Evolutionary conservation across 2,113 vertebrate species (phyloP).

Genomic region (Lepisosteus osseus): DNA sequence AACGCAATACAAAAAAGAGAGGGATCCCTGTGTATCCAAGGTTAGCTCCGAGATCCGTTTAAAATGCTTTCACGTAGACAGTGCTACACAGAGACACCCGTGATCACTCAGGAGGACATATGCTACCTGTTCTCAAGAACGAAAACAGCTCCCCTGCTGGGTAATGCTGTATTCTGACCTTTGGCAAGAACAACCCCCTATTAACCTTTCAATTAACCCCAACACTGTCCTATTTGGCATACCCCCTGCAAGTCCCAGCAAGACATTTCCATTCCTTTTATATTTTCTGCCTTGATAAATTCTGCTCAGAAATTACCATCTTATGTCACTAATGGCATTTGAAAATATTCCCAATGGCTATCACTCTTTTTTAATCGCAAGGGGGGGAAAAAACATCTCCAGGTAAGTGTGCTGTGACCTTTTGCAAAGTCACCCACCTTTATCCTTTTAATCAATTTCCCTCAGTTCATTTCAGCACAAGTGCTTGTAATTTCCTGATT

Average conservation of each 20-base stretch:
- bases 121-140: conserved; percentile 11
- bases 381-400: conserved; percentile 44
- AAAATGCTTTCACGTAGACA: conserved; percentile 23
- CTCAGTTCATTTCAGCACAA: conserved; percentile 54
- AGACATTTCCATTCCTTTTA: conserved; percentile 44
- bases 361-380: conserved; percentile 23
- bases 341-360: conserved; percentile 42
- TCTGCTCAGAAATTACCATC: conserved; percentile 56
- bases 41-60: conserved; percentile 1
- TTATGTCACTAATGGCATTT: conserved; percentile 62
- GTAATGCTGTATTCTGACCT: conserved; percentile 51
- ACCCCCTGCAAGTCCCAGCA: conserved; percentile 23
- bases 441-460: conserved; percentile 67
- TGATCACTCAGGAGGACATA: conserved; percentile 32
- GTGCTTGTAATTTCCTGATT: conserved; percentile 67
- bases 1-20: not conserved
- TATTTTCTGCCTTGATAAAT: conserved; percentile 60
- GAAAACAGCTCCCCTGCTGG: conserved; percentile 40
- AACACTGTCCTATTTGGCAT: conserved; percentile 40
- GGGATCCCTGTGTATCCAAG: not conserved
- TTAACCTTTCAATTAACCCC: conserved; percentile 67
- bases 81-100: conserved; percentile 30
- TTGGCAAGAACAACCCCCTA: conserved; percentile 51
- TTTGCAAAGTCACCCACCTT: conserved; percentile 71
- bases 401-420: conserved; percentile 71